Base-by-base conservation (phyloP, 2,888 invertebrate species). In the Syrphus vitripennis region DNA sequence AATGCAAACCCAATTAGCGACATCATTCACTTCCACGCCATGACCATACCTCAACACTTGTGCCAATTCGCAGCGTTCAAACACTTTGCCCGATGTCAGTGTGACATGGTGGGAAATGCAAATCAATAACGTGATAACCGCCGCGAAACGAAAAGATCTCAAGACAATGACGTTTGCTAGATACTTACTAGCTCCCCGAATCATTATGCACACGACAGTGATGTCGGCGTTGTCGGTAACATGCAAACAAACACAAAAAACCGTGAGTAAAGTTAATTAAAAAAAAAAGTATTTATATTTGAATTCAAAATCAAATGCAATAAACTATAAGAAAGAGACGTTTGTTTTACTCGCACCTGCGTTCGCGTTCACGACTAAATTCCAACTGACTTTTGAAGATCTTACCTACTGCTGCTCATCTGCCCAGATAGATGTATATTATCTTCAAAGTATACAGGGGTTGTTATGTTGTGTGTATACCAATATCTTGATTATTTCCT, bases 31-130 rank as follows among this genome's bases (percentile, higher is more conserved):
- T 0, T 93, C 91, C n/a, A 95, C 90, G n/a, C 94, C 94, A 88
- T 95, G 93, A 3, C 91, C 90, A 75, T 93, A 90, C 65, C 91
- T 92, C 75, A 96, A 92, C 78, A 95, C 94, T 37, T 93, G 92
- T 24, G 96, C 96, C 71, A 97, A 92, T 89, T 96, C 96, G 90
- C 96, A 97, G 61, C 95, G 94, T 37, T 95, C 94, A 92, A 94
- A 95, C 45, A 95, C 90, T 91, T 94, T 94, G 10, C 88, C 88
- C 21, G 86, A 79, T 57, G 88, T 70, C 53, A 50, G 31, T 21
- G 55, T 72, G 71, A 65, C 82, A 76, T 55, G 67, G 12, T 82
- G 69, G 70, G 50, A 80, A 34, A 40, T 63, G 61, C 70, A 83
- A 67, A 19, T 59, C 57, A 34, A 61, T 45, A 81, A 63, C 67